Evolutionary conservation across 2,888 invertebrate genomes (phyloP), one percentile per base, ranked within the genome.

Genomic region (Agrilus biguttatus): DNA sequence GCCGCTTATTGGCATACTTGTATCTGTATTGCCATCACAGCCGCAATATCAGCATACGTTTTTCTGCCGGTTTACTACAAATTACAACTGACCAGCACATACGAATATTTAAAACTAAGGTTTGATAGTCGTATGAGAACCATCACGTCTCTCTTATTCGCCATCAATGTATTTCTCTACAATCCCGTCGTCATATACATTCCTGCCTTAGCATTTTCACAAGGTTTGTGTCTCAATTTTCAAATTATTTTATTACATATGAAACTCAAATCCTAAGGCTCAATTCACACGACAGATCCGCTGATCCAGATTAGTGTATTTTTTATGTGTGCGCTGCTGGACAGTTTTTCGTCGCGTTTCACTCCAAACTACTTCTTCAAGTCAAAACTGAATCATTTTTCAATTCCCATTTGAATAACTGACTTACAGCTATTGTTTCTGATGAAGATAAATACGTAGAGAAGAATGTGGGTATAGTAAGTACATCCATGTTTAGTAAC

Each of bases 121-220:
- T 81, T 80, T 53, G 73, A 78, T 6, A 68, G 70, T 5, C 72
- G 69, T 43, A 74, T 74, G 0, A 66, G 80, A 37, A 67, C 70
- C 1, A 70, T 77, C 39, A 74, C 75, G 1, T 78, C 78, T 0
- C 70, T 76, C 2, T 54, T 80, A 8, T 78, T 73, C 53, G 70
- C 76, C 1, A 56, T 79, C 21, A 71, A 74, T 37, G 67, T 76
- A 49, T 55, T 80, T 13, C 65, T 76, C 55, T 64, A 75, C 46
- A 60, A 77, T 14, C 79, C 82, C 0, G 72, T 83, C 37, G 78
- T 82, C 3, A 77, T 82, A 19, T 83, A 82, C 54, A 75, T 80
- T 5, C 82, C 83, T 1, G 71, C 81, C 1, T 60, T 81, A 55
- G 81, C 82, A 1, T 78, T 83, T 51, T 74, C 77, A 55, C 72